Evolutionary conservation across 1,140 invertebrate genomes (phyloP).

Genomic region (Lamellibrachia luymesi): DNA sequence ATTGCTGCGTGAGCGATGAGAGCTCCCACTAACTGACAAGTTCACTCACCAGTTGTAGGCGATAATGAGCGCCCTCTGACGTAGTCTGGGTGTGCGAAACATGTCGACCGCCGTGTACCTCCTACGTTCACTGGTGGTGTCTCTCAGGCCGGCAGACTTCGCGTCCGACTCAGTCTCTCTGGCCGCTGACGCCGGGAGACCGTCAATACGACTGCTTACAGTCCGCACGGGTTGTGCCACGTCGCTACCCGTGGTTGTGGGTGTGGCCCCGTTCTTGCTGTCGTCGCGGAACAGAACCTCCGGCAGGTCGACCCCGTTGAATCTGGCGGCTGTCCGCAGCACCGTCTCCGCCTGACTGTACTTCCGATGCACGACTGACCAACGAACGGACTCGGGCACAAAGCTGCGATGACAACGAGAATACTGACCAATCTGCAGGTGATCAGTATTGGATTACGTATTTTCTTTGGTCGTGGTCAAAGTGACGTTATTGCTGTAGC

Average conservation of each 20-base stretch:
- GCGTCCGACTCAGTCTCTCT: no score
- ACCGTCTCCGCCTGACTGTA: conserved; percentile 8
- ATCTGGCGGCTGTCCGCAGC: not conserved
- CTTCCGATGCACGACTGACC: not conserved
- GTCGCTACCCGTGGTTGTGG: not conserved
- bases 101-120: conserved; percentile 54
- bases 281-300: not conserved
- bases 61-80: conserved; percentile 70
- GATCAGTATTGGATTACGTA: no score
- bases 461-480: no score
- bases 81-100: conserved; percentile 70
- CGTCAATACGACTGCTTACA: not conserved
- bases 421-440: not conserved
- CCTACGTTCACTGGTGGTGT: not conserved
- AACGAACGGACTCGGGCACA: conserved; percentile 21
- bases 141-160: no score
- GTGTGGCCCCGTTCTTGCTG: not conserved
- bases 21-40: not conserved
- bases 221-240: not conserved
- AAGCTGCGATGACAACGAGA: conserved; percentile 29
- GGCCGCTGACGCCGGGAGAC: not conserved
- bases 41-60: conserved; percentile 67
- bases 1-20: no score
- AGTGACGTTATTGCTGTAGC: no score
- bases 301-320: not conserved